Evolutionary conservation across 2,888 invertebrate genomes (phyloP).

Genomic region (Drosophila koepferae): DNA sequence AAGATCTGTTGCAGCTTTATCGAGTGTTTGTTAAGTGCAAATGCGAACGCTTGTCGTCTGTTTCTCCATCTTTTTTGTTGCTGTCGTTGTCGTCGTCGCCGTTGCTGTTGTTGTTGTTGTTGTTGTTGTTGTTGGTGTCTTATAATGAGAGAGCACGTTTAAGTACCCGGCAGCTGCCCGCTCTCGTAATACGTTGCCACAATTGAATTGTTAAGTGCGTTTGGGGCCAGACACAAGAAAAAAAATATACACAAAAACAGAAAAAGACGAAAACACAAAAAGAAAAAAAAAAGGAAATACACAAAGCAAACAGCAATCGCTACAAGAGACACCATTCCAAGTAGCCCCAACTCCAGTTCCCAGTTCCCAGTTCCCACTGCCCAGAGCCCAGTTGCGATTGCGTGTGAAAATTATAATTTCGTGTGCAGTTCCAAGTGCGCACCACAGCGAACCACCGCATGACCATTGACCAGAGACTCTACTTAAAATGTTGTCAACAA

Average conservation of each 20-base stretch:
- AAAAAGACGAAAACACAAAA: constrained; percentile 12
- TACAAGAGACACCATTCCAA: constrained; percentile 46
- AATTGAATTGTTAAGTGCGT: constrained; percentile 80
- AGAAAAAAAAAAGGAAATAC: background rate
- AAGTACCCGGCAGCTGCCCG: constrained; percentile 26
- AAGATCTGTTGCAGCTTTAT: constrained; percentile 58
- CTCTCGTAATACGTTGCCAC: constrained; percentile 53
- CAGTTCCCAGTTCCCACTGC: background rate
- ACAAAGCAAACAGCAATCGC: constrained; percentile 17
- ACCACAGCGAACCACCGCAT: constrained; percentile 33
- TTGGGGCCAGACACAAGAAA: constrained; percentile 13
- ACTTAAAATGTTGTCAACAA: constrained; percentile 73
- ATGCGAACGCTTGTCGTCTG: constrained; percentile 54
- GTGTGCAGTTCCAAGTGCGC: constrained; percentile 65
- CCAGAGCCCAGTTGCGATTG: constrained; percentile 58
- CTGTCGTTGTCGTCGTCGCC: constrained; percentile 1
- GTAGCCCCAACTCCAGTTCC: constrained; percentile 17
- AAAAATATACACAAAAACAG: background rate
- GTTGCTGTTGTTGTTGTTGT: background rate
- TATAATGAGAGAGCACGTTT: constrained; percentile 51
- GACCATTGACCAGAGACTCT: constrained; percentile 43
- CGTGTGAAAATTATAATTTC: constrained; percentile 83
- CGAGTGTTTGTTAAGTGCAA: constrained; percentile 75
- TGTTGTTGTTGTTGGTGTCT: constrained; percentile 16
- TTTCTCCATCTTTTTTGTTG: constrained; percentile 20